Percentiles rank a stretch among this genome's conserved stretches.
Conservation (phyloP, 1,140 invertebrate species). For the Dreissena polymorpha region DNA sequence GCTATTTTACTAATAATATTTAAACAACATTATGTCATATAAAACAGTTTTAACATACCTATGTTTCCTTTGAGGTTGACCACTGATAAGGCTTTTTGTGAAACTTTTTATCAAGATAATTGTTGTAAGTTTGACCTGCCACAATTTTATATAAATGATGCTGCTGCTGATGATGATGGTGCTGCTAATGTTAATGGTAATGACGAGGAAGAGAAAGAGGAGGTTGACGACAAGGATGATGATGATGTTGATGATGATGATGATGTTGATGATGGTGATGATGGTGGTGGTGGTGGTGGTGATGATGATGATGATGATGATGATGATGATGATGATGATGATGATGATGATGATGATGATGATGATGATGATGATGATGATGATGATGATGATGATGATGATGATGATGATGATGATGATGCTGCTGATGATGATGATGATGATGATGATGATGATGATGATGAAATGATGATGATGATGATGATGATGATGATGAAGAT, state of each 20-base stretch:
- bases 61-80: no score
- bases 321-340: slow-evolving; percentile 8
- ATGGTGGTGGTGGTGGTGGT: slow-evolving; percentile 7
- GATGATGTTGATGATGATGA: slow-evolving; percentile 5
- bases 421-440: no score
- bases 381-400: slow-evolving; percentile 8
- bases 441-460: no score
- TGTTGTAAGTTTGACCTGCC: no score
- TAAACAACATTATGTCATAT: no score
- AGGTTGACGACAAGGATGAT: background rate
- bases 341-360: slow-evolving; percentile 8
- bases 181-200: background rate
- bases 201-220: background rate
- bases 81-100: no score
- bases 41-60: no score
- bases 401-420: no score
- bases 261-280: slow-evolving; percentile 4
- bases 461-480: slow-evolving; percentile 8
- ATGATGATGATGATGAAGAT: slow-evolving; percentile 5
- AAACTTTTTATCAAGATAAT: no score
- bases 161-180: background rate
- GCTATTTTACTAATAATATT: no score
- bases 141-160: no score
- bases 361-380: slow-evolving; percentile 8
- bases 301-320: slow-evolving; percentile 8